A percentile compares a stretch with the other conserved stretches of the same genome.
Evolutionary conservation across 2,888 invertebrate genomes (phyloP).

Genomic region (Oegoconia quadripuncta): DNA sequence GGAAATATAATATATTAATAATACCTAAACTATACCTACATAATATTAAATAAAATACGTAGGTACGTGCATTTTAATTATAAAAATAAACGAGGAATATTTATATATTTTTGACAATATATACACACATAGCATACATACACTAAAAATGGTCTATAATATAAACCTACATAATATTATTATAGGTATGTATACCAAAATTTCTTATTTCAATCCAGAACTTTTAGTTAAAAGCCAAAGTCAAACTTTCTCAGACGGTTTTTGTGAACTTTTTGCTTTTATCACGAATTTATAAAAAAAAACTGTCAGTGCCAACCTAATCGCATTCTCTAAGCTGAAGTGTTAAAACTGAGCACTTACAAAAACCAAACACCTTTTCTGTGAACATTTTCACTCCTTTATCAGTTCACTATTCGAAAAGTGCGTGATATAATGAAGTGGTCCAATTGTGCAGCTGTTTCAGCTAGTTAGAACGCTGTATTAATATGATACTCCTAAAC

Average conservation of each 20-base stretch:
- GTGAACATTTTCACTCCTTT: constrained; percentile 60
- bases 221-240: background rate
- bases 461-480: background rate
- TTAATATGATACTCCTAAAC: no score
- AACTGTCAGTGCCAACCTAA: constrained; percentile 11
- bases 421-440: constrained; percentile 32
- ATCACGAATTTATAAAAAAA: constrained; percentile 8
- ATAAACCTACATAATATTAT: no score
- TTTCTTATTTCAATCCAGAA: no score
- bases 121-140: no score
- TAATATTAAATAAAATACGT: no score
- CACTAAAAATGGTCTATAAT: no score
- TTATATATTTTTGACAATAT: background rate
- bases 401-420: constrained; percentile 30
- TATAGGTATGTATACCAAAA: no score
- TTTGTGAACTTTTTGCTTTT: constrained; percentile 1
- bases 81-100: background rate
- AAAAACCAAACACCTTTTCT: constrained; percentile 47
- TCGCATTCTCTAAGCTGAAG: constrained; percentile 27
- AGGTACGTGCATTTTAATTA: no score
- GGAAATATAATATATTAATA: background rate
- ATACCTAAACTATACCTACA: no score
- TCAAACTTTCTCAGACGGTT: background rate
- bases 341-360: constrained; percentile 39
- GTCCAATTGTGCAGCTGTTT: constrained; percentile 2